phyloP scores from a whole-genome alignment of 2,113 vertebrate genomes.

The Gymnogyps californianus region DNA sequence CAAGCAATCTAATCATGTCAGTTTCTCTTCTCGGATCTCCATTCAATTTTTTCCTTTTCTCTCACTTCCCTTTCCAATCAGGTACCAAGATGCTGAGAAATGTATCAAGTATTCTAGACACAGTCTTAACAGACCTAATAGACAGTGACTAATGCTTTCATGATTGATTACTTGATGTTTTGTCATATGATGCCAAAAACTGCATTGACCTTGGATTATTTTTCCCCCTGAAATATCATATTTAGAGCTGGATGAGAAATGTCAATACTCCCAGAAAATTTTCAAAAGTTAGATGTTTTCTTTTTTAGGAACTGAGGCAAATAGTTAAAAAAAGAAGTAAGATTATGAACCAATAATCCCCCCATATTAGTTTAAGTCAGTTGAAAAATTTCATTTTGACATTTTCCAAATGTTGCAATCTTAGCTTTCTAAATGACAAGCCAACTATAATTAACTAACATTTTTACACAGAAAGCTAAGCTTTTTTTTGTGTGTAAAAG shows the following conservation, averaged over 20 bases:
- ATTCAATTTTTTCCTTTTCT: neutral
- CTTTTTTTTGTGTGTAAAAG: neutral
- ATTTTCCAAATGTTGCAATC: neutral
- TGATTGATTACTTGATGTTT: neutral
- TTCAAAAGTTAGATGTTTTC: neutral
- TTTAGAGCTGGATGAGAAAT: neutral
- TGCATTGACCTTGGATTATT: neutral
- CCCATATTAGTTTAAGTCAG: neutral
- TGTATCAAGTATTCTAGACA: neutral
- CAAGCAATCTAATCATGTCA: neutral
- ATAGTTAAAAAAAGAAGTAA: neutral
- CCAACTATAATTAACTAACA: neutral
- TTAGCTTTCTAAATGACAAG: neutral
- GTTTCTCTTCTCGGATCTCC: neutral
- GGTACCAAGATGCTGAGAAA: neutral
- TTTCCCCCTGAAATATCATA: neutral
- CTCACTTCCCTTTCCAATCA: neutral
- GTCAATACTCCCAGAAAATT: neutral
- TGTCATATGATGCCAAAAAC: neutral
- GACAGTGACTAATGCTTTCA: neutral
- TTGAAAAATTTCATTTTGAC: neutral
- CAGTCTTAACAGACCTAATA: neutral
- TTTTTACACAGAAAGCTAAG: neutral
- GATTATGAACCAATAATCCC: neutral
- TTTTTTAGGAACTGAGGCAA: neutral